phyloP scores from a whole-genome alignment of 2,797 vertebrate genomes.

The Rachycentron canadum region DNA sequence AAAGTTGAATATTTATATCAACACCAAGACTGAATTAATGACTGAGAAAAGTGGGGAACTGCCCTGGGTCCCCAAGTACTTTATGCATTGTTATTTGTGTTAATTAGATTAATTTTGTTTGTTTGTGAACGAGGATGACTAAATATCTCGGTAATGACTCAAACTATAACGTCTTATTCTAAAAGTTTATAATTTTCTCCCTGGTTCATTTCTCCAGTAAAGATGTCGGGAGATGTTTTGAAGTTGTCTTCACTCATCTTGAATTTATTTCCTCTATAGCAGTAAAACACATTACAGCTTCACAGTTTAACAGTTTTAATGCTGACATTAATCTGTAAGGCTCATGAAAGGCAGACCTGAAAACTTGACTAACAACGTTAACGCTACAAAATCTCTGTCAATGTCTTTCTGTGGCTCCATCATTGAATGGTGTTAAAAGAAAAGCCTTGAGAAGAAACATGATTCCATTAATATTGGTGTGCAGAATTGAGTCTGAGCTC shows the following conservation, averaged over 20 bases:
- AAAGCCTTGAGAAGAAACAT: conserved; percentile 39
- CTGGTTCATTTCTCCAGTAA: not conserved
- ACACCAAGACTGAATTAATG: too few species aligned
- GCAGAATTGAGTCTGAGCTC: conserved; percentile 12
- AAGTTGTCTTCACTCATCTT: not conserved
- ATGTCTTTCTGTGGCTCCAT: conserved; percentile 14
- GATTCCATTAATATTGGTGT: conserved; percentile 6
- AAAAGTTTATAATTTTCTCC: not conserved
- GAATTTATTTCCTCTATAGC: not conserved
- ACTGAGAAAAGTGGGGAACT: too few species aligned
- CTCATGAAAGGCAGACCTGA: not conserved
- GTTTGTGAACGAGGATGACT: not conserved
- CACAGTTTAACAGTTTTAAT: not conserved
- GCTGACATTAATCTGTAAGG: not conserved
- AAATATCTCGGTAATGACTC: not conserved
- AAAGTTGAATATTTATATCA: not conserved
- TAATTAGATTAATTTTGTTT: too few species aligned
- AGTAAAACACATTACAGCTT: too few species aligned
- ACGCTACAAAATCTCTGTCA: too few species aligned
- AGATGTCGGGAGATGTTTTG: not conserved
- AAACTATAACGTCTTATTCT: not conserved
- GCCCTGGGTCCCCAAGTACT: too few species aligned
- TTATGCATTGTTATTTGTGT: too few species aligned
- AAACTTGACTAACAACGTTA: too few species aligned
- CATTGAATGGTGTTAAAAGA: conserved; percentile 10